phyloP scores from a whole-genome alignment of 1,140 invertebrate genomes.

The Heliconius eleuchia region DNA sequence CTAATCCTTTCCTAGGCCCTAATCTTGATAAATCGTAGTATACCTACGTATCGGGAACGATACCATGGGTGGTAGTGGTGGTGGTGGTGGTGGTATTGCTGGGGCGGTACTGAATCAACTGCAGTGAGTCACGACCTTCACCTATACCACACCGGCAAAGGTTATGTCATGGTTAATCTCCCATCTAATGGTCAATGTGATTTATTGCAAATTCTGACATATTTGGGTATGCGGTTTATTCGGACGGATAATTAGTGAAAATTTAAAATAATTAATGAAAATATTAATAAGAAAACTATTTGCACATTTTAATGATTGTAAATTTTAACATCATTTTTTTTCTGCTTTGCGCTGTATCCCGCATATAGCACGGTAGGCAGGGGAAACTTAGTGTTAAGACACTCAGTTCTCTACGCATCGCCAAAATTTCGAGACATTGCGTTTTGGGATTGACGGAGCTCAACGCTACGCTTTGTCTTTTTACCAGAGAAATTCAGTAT shows the following conservation, averaged over 20 bases:
- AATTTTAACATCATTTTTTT: too few species aligned
- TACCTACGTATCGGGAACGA: neutral
- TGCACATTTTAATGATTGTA: too few species aligned
- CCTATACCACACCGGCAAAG: neutral
- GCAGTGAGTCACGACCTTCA: slow-evolving; percentile 12
- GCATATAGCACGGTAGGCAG: too few species aligned
- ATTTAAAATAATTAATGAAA: neutral
- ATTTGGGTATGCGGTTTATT: neutral
- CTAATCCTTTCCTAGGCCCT: neutral
- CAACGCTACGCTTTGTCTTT: too few species aligned
- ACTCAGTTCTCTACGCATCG: too few species aligned
- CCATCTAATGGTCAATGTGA: slow-evolving; percentile 9
- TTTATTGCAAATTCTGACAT: slow-evolving; percentile 3
- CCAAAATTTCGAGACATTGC: too few species aligned
- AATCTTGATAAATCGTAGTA: neutral
- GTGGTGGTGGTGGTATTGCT: neutral
- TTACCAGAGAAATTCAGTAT: too few species aligned
- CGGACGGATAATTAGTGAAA: neutral
- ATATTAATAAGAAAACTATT: too few species aligned
- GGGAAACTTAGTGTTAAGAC: too few species aligned
- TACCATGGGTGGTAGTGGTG: too few species aligned
- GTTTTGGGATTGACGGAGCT: too few species aligned
- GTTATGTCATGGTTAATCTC: slow-evolving; percentile 13
- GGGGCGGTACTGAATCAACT: neutral
- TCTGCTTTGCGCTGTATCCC: too few species aligned